Conservation (phyloP, 2,888 invertebrate species). For the Brachylomia viminalis region DNA sequence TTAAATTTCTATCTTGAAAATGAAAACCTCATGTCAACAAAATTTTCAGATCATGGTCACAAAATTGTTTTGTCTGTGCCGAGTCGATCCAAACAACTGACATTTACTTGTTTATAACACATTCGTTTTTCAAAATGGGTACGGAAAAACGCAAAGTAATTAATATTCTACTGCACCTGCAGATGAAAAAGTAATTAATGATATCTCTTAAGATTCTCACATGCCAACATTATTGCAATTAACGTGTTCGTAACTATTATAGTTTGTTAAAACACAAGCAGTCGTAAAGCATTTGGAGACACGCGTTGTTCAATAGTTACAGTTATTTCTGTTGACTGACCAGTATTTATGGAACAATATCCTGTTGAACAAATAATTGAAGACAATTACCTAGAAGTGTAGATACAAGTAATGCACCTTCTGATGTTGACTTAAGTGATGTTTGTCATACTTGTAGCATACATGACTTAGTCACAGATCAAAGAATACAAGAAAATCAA, state of each 20-base stretch:
- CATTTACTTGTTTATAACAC: background rate
- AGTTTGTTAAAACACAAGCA: background rate
- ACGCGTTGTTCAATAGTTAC: constrained; percentile 14
- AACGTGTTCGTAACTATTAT: background rate
- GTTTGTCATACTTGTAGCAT: background rate
- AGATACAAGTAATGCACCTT: constrained; percentile 17
- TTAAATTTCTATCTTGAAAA: background rate
- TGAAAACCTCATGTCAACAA: too few species aligned
- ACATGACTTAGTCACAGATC: background rate
- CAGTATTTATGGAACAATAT: constrained; percentile 26
- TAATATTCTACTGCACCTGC: too few species aligned
- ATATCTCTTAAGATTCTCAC: background rate
- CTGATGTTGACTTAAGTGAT: constrained; percentile 14
- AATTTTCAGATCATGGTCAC: background rate
- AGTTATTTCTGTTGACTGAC: constrained; percentile 19
- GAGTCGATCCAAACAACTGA: background rate
- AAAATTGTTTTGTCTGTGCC: background rate
- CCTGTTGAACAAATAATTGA: constrained; percentile 12
- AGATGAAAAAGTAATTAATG: too few species aligned
- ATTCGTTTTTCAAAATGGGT: background rate
- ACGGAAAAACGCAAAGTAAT: background rate
- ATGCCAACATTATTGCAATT: constrained; percentile 1
- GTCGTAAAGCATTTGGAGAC: constrained; percentile 19
- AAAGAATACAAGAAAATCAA: too few species aligned
- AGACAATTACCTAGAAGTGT: constrained; percentile 4